Percentiles rank a stretch among this genome's conserved stretches.
Evolutionary conservation across 2,113 vertebrate species (phyloP).

Genomic region (Naja naja): DNA sequence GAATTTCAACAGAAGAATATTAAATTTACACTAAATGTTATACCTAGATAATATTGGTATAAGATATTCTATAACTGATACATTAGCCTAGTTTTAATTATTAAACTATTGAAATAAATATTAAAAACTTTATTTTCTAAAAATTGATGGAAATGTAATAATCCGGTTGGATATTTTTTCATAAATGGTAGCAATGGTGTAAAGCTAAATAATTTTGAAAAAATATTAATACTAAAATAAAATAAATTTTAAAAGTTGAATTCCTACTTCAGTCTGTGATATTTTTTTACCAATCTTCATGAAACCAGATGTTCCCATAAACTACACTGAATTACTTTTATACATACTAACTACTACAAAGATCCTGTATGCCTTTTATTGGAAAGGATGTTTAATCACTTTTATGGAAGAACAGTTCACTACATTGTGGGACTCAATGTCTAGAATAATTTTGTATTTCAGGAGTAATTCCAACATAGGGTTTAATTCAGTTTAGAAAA

Average conservation of each 20-base stretch:
- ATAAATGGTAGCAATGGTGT: not conserved
- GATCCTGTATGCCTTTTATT: not conserved
- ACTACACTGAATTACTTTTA: not conserved
- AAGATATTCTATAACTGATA: not conserved
- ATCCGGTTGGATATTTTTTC: not conserved
- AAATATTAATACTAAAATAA: not conserved
- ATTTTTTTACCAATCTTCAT: not conserved
- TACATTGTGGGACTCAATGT: not conserved
- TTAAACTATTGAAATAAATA: not conserved
- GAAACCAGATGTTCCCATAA: not conserved
- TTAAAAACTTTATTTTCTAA: not conserved
- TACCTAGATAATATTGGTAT: not conserved
- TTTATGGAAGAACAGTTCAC: not conserved
- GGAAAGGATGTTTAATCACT: not conserved
- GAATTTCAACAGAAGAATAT: not conserved
- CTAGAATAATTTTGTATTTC: not conserved
- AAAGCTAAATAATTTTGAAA: not conserved
- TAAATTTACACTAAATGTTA: not conserved
- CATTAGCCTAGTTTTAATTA: not conserved
- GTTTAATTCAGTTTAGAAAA: not conserved
- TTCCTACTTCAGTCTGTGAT: not conserved
- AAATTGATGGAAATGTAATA: not conserved
- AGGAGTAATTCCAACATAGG: not conserved
- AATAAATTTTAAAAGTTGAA: not conserved
- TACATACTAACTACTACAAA: not conserved